Evolutionary conservation across 2,888 invertebrate genomes (phyloP).

Genomic region (Escarpia spicata): DNA sequence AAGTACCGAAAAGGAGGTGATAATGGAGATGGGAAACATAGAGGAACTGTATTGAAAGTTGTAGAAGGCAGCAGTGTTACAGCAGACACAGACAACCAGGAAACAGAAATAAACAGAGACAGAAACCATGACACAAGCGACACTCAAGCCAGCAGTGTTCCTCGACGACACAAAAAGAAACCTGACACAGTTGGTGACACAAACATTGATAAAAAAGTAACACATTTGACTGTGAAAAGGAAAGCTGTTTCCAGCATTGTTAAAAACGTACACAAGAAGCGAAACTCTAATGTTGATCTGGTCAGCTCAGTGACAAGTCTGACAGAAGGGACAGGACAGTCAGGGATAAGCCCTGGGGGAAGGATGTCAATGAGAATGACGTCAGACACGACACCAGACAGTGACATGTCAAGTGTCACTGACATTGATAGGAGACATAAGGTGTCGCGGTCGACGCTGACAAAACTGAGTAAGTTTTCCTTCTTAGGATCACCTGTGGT

Average conservation of each 20-base stretch:
- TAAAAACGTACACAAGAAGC: background rate
- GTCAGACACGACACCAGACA: background rate
- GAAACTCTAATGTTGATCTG: background rate
- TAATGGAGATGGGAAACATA: background rate
- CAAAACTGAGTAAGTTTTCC: constrained; percentile 25
- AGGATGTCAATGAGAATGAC: background rate
- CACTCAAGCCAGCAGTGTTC: background rate
- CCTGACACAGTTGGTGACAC: background rate
- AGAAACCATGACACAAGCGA: background rate
- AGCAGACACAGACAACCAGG: background rate
- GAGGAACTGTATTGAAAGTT: background rate
- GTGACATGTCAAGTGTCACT: background rate
- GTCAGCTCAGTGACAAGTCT: background rate
- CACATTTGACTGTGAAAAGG: background rate
- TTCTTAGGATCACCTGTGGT: background rate
- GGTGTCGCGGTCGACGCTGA: constrained; percentile 19
- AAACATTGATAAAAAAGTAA: background rate
- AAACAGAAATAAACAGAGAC: background rate
- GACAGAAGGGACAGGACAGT: background rate
- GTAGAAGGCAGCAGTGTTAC: background rate
- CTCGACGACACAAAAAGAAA: background rate
- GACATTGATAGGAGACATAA: background rate
- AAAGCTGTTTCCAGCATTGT: background rate
- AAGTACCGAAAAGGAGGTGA: background rate
- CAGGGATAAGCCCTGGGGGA: background rate